Base-by-base conservation (phyloP, 1,140 invertebrate genomes). In the Popillia japonica region DNA sequence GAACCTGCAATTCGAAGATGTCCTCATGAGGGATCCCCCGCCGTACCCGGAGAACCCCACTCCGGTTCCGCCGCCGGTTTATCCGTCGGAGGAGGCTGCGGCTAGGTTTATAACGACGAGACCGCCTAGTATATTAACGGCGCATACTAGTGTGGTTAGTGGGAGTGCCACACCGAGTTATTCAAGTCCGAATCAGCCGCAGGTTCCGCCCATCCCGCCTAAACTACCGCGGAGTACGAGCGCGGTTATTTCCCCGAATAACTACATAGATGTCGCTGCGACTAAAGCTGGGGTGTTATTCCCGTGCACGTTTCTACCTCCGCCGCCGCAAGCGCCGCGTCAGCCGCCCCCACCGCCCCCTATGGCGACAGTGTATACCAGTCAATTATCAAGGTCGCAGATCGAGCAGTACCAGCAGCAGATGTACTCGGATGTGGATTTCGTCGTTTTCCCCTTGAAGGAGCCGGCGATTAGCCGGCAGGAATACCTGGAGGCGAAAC, bases 391-490 rank as follows among this genome's bases (percentile, higher is more conserved):
- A 0, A 88, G 92, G 17, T 93, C 93, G 34, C 94, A 95, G 79
- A 92, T 95, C 75, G 93, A 95, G 81, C 92, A 94, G 79, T 96
- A 95, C 82, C 93, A 95, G 82, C 94, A 95, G 82, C 95, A 96
- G 83, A 89, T 96, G 17, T 95, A 95, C 81, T 96, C 95, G 44
- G 95, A 96, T 82, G 94, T 95, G 6, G 95, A 97, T 85, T 97
- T 95, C 83, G 95, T 96, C 0, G 94, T 96, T 84, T 97, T 96
- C 83, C 95, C 95, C 0, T 86, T 96, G 72, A 95, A 96, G 86
- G 95, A 97, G 87, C 95, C 95, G 22, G 92, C 94, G 0, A 90
- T 96, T 20, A 96, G 94, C 78, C 94, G 95, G 85, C 95, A 96
- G 86, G 95, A 97, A 84, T 96, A 96, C 86, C 90, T 96, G 81